Evolutionary conservation across 2,797 vertebrate species (phyloP).

Genomic region (Rhinophrynus dorsalis): DNA sequence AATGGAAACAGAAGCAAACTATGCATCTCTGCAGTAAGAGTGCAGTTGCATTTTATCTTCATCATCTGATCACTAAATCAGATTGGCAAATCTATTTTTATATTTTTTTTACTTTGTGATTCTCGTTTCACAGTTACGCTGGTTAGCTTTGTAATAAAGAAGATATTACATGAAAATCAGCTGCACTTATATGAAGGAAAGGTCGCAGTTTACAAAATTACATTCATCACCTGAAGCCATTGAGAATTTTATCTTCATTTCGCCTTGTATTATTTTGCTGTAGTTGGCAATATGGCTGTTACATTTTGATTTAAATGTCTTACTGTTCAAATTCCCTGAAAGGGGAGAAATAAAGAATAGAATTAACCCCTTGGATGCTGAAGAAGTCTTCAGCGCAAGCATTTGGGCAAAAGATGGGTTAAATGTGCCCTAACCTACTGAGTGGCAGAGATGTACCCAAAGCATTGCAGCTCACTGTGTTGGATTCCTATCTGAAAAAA

Average conservation of each 20-base stretch:
- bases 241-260: constrained; percentile 16
- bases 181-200: constrained; percentile 17
- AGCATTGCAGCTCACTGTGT: too few species aligned
- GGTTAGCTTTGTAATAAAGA: constrained; percentile 5
- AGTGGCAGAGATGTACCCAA: too few species aligned
- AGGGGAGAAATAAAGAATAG: too few species aligned
- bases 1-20: background rate
- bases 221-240: constrained; percentile 25
- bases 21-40: background rate
- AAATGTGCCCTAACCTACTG: too few species aligned
- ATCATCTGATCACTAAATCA: background rate
- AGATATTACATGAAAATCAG: constrained; percentile 24
- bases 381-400: too few species aligned
- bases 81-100: background rate
- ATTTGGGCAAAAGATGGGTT: too few species aligned
- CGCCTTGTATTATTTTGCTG: constrained; percentile 16
- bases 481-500: too few species aligned
- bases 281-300: background rate
- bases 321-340: too few species aligned
- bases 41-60: background rate
- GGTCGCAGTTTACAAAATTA: constrained; percentile 27
- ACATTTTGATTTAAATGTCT: background rate
- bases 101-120: background rate
- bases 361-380: too few species aligned
- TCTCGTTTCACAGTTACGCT: background rate